Base-by-base conservation (phyloP, 2,113 vertebrate species). In the Phyllostomus hastatus region DNA sequence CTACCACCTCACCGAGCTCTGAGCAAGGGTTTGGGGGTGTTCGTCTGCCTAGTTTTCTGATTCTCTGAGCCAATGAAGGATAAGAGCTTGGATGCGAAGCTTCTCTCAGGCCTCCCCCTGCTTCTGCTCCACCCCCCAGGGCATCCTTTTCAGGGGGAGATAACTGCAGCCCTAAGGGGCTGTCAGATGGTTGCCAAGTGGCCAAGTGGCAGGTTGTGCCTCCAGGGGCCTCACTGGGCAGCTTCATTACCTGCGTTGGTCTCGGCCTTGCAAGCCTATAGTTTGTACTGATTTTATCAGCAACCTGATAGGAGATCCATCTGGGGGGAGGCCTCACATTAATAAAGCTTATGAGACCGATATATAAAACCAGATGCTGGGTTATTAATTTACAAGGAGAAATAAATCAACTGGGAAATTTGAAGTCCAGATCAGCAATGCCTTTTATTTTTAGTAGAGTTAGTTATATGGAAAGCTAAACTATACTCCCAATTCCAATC, bases 271-370 rank as follows among this genome's bases (percentile, higher is more conserved):
- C 72, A 67, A 97, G 52, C 31, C 24, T 96, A 3, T 84, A 81
- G 95, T 90, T 94, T 85, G n/a, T 81, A 41, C 83, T 72, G 94
- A 95, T 97, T 61, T 91, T 97, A 95, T 97, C 94, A 95, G 78
- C 70, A 84, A 20, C 9, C 81, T 46, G 78, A 91, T 46, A 86
- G 41, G 46, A n/a, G 72, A 88, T 96, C 89, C 41, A 76, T 91
- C 66, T 81, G 0, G 0, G 22, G 24, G 33, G 22, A 90, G 43
- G 66, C 50, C 38, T 92, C 16, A 59, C 59, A 95, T 83, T 81
- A 85, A 95, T 88, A 96, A 95, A 96, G 76, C 52, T 95, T 87
- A 76, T 73, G 85, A 96, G 59, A 72, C 72, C 54, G 88, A 95
- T 14, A 90, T 54, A 48, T 84, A 95, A 94, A 90, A 92, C 93